These are phyloP conservation scores for Solea senegalensis DNA, from an alignment of 2,113 vertebrate species.

Conservation along the genomic window DNA sequence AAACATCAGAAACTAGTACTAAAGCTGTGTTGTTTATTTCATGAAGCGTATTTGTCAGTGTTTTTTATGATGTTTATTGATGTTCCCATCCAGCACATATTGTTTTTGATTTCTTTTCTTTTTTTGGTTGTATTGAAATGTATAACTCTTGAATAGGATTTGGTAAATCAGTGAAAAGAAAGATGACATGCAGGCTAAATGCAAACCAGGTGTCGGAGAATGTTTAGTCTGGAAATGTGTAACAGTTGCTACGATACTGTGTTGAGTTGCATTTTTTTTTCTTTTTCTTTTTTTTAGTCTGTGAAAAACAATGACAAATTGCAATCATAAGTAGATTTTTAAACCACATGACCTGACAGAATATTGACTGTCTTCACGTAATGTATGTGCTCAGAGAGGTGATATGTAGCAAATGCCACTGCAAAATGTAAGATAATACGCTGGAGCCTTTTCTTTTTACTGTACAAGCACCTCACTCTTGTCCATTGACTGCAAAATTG, in stretches of 20 bases:
- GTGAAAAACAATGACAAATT: not conserved
- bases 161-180: slow-evolving; percentile 51
- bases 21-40: slow-evolving; percentile 78
- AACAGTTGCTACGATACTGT: slow-evolving; percentile 16
- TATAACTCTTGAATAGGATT: slow-evolving; percentile 51
- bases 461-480: slow-evolving; percentile 40
- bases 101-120: slow-evolving; percentile 15
- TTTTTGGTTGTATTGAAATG: slow-evolving; percentile 45
- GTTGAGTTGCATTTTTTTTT: slow-evolving; percentile 9
- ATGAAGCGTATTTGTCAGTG: slow-evolving; percentile 74
- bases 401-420: slow-evolving; percentile 53
- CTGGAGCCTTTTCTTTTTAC: slow-evolving; percentile 13
- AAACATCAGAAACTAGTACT: slow-evolving; percentile 85
- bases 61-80: slow-evolving; percentile 49
- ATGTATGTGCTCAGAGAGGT: slow-evolving; percentile 23
- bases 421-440: slow-evolving; percentile 32
- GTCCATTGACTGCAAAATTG: slow-evolving; percentile 64
- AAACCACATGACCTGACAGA: slow-evolving; percentile 16
- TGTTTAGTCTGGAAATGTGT: slow-evolving; percentile 19
- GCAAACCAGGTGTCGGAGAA: slow-evolving; percentile 12
- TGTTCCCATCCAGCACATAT: slow-evolving; percentile 61
- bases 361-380: slow-evolving; percentile 18
- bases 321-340: not conserved
- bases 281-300: slow-evolving; percentile 1
- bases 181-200: slow-evolving; percentile 31